Conservation (phyloP, 2,797 vertebrate genomes). For the Gymnoscopelus microlampas region DNA sequence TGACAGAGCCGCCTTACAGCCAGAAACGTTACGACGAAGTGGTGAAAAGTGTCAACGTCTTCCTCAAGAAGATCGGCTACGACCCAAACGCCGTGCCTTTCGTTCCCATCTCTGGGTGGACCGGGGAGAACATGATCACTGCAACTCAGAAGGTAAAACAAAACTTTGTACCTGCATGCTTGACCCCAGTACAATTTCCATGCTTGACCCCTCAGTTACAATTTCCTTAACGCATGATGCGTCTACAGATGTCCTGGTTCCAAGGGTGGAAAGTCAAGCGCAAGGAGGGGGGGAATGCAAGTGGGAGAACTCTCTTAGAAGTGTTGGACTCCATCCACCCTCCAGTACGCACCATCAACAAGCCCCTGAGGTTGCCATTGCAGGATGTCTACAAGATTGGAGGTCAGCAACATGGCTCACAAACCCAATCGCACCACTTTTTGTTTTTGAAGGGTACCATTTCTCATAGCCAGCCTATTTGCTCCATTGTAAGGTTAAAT, state of each 20-base stretch:
- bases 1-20: constrained; percentile 81
- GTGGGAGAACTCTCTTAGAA: constrained; percentile 80
- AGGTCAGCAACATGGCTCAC: constrained; percentile 52
- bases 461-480: not conserved
- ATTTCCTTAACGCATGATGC: not conserved
- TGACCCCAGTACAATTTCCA: not conserved
- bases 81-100: constrained; percentile 77
- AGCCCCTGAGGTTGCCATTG: constrained; percentile 82
- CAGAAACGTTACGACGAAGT: constrained; percentile 85
- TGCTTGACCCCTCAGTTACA: not conserved
- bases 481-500: not conserved
- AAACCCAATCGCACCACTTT: too few relatives aligned
- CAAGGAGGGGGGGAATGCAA: constrained; percentile 68
- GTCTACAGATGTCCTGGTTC: constrained; percentile 83
- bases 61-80: constrained; percentile 85
- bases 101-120: constrained; percentile 84
- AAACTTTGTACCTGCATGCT: too few relatives aligned
- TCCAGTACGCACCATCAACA: constrained; percentile 78
- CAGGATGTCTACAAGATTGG: constrained; percentile 88
- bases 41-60: constrained; percentile 74
- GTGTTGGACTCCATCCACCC: constrained; percentile 81
- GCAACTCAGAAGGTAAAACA: constrained; percentile 78
- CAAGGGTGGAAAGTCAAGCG: constrained; percentile 81
- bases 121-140: constrained; percentile 83
- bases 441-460: not conserved